phyloP scores from a whole-genome alignment of 2,888 invertebrate species.

The Ennomos erosarius region DNA sequence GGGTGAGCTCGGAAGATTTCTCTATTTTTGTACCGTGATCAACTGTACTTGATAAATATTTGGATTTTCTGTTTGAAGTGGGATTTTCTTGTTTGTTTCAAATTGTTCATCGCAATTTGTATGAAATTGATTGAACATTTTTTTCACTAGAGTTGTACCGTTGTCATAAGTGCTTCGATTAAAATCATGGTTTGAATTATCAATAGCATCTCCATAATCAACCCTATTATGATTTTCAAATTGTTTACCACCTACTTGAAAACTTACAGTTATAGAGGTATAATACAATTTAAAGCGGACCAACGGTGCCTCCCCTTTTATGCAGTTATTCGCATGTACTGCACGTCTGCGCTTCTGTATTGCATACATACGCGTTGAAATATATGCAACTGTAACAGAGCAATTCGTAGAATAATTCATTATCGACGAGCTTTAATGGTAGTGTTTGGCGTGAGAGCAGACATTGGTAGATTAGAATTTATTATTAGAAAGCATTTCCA shows the following conservation, averaged over 20 bases:
- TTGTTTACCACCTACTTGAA: slow-evolving; percentile 35
- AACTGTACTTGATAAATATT: slow-evolving; percentile 28
- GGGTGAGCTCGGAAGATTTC: slow-evolving; percentile 33
- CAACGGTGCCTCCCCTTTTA: slow-evolving; percentile 44
- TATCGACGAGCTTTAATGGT: slow-evolving; percentile 53
- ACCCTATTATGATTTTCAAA: slow-evolving; percentile 30
- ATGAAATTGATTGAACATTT: background rate
- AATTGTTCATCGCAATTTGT: background rate
- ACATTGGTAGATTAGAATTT: slow-evolving; percentile 18
- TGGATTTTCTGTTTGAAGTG: slow-evolving; percentile 1
- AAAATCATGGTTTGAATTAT: slow-evolving; percentile 15
- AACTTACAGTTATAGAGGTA: slow-evolving; percentile 53
- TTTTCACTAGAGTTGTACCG: background rate
- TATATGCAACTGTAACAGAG: slow-evolving; percentile 61
- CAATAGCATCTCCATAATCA: slow-evolving; percentile 2
- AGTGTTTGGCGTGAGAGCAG: slow-evolving; percentile 24
- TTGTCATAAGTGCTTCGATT: background rate
- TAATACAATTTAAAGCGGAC: slow-evolving; percentile 42
- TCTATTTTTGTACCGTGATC: slow-evolving; percentile 27
- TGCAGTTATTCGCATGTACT: slow-evolving; percentile 49
- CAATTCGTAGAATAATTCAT: slow-evolving; percentile 66
- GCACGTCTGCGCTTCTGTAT: slow-evolving; percentile 54
- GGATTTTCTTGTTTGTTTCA: slow-evolving; percentile 16
- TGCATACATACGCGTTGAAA: slow-evolving; percentile 57
- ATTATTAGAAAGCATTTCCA: slow-evolving; percentile 1